Percentiles rank a stretch among this genome's conserved stretches.
These are phyloP conservation scores for Drosophila neocordata DNA, from an alignment of 1,140 invertebrate genomes.

Conservation along the genomic window DNA sequence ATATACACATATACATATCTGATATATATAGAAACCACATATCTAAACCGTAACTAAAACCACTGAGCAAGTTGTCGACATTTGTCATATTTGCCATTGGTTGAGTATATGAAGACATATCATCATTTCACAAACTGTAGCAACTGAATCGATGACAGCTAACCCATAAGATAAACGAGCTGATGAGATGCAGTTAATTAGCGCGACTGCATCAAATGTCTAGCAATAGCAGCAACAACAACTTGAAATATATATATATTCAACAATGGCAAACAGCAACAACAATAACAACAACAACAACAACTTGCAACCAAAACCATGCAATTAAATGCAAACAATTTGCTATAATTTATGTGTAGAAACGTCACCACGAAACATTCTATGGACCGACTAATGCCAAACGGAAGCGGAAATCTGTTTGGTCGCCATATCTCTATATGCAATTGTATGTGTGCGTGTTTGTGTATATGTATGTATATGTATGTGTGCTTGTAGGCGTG, in stretches of 20 bases:
- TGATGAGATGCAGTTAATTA: conserved; percentile 72
- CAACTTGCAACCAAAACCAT: conserved; percentile 38
- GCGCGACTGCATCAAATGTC: conserved; percentile 62
- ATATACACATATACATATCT: neutral
- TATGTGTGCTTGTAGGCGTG: conserved; percentile 22
- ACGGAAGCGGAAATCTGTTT: conserved; percentile 75
- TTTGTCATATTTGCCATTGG: conserved; percentile 55
- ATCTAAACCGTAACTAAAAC: neutral
- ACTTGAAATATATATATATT: conserved; percentile 14
- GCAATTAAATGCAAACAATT: conserved; percentile 79
- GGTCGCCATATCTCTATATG: conserved; percentile 50
- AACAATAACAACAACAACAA: conserved; percentile 34
- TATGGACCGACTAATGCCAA: conserved; percentile 64
- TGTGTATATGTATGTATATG: neutral
- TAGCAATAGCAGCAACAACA: conserved; percentile 20
- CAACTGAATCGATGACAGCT: conserved; percentile 33
- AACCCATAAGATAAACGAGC: conserved; percentile 55
- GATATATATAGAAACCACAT: neutral
- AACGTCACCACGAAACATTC: conserved; percentile 49
- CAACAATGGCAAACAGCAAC: conserved; percentile 12
- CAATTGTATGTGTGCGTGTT: conserved; percentile 1
- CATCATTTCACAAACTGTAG: conserved; percentile 38
- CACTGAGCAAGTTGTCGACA: conserved; percentile 25
- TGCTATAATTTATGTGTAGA: conserved; percentile 72
- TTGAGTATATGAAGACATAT: conserved; percentile 10